Evolutionary conservation across 1,140 invertebrate genomes (phyloP).

Genomic region (Hylaeus anthracinus): DNA sequence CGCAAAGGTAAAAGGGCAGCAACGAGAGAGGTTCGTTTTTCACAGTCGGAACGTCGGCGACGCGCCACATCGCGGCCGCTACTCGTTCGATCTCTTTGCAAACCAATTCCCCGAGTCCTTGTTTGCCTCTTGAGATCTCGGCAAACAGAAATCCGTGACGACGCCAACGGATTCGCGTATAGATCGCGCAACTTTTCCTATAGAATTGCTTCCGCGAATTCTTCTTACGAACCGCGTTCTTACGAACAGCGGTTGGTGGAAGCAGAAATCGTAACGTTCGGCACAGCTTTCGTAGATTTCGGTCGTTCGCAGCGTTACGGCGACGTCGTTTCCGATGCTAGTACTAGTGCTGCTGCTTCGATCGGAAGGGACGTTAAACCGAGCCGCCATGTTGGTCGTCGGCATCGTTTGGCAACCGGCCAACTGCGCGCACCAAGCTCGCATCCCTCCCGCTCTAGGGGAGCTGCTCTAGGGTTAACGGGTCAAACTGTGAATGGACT

Average conservation of each 20-base stretch:
- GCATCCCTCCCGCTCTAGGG: too few species aligned
- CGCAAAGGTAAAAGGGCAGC: too few species aligned
- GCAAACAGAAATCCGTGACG: background rate
- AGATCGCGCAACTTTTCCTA: background rate
- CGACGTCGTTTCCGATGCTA: constrained; percentile 3
- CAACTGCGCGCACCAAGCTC: background rate
- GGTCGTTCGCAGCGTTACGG: background rate
- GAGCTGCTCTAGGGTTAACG: background rate
- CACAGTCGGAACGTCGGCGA: too few species aligned
- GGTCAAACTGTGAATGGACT: background rate
- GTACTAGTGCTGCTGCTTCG: background rate
- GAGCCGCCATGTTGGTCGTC: constrained; percentile 19
- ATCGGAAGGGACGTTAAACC: constrained; percentile 13
- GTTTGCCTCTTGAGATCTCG: background rate
- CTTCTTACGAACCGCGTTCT: background rate
- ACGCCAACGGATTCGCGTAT: background rate
- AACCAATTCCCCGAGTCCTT: background rate
- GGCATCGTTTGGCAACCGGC: background rate
- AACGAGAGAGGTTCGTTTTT: too few species aligned
- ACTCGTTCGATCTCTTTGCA: background rate
- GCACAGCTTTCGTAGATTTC: background rate
- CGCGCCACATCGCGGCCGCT: too few species aligned
- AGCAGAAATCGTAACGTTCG: background rate
- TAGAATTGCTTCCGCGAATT: background rate
- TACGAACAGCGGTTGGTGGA: background rate